Base-by-base conservation (phyloP, 2,888 invertebrate genomes). In the Chloroclysta siterata region DNA sequence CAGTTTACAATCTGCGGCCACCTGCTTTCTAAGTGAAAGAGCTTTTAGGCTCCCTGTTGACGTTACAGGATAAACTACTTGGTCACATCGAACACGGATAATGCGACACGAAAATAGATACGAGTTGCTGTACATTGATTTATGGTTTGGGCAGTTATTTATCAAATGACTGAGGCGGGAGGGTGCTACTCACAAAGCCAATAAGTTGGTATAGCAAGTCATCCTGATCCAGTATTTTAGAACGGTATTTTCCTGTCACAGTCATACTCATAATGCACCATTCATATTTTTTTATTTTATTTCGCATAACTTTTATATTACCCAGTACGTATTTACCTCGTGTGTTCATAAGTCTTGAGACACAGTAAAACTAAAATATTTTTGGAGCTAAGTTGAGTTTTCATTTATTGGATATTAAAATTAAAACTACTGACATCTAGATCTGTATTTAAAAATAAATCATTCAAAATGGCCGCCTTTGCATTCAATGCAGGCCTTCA, bases 91-190 rank as follows among this genome's bases (percentile, higher is more conserved):
- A 76, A 74, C 74, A 75, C 71, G 76, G 73, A 79, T 76, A 78
- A 77, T 76, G 71, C 71, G 70, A 71, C 70, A 65, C 66, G 56
- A 73, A 72, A 63, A 73, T 70, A 74, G 68, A 68, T 67, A 63
- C 62, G 65, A 57, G 46, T 69, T 73, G 71, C 64, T 70, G 71
- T 70, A 67, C 73, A 65, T 78, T 84, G 86, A 88, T 87, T 85
- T 87, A 87, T 87, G 80, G 77, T 81, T 79, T 78, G 69, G 71
- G 69, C 68, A 81, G 83, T 81, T 85, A 86, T 89, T 87, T 87
- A 87, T 87, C 85, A 88, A 89, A 87, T 79, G 81, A 79, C 79
- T 58, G 63, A 74, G 79, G 79, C 77, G 72, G 75, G 60, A 66
- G 65, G 73, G 63, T 28, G 58, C 50, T 65, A 67, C 71, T 63